Evolutionary conservation across 2,888 invertebrate genomes (phyloP), one percentile per base, ranked within the genome.

Genomic region (Cynaeus angustus): DNA sequence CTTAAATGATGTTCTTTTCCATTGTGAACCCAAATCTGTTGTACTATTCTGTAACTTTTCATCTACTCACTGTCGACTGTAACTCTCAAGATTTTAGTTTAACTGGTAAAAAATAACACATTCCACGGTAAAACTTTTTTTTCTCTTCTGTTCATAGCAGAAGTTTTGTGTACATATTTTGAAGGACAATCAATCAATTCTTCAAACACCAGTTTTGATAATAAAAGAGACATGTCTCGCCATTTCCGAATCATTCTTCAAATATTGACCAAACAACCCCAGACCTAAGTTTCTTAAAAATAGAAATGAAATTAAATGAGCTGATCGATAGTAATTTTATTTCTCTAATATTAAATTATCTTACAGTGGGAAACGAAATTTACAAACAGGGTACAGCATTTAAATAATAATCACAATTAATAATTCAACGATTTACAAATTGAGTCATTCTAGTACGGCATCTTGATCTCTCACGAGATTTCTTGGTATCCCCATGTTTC

Each of bases 341-440:
- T 70, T 61, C 61, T 59, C 66, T 70, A 66, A 61, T 70, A 61
- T 66, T 61, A 59, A 61, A 66, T 66, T 70, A 70, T 70, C 48
- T 70, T 70, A 70, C 70, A 70, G 61, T 65, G 52, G 53, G 53
- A 62, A 53, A 53, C 43, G 59, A 59, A 46, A 52, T 70, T 70
- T 70, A 70, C 70, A 70, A 70, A 70, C 61, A 70, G 70, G 70
- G 70, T 70, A 66, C 70, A 70, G 66, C 70, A 70, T 70, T 70
- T 59, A 61, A 66, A 66, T 66, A 68, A 68, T 61, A 66, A 66
- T 66, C 38, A 59, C 65, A 66, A 66, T 66, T 21, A 59, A 65
- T 66, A 59, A 65, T 66, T 66, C 43, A 68, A 68, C 61, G 68
- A 62, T 68, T 61, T 61, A 61, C 45, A 55, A 66, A 59, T 52